phyloP scores from a whole-genome alignment of 2,113 vertebrate species.

The Corapipo altera region DNA sequence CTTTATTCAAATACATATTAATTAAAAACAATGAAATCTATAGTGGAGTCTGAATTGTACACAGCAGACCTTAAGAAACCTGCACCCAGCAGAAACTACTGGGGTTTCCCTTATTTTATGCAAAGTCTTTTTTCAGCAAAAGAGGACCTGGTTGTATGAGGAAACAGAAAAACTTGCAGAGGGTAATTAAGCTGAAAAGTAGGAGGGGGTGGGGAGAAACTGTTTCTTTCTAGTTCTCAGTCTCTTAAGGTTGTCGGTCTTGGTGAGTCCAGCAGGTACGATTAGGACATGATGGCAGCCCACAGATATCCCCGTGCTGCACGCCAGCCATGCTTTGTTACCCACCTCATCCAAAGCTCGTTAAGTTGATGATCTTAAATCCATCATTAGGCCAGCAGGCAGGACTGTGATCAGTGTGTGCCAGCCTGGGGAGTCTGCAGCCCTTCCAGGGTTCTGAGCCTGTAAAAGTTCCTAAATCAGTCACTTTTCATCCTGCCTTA shows the following conservation, averaged over 20 bases:
- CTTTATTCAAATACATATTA: neutral
- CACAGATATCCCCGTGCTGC: rapidly evolving
- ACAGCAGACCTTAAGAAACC: neutral
- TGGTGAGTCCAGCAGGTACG: neutral
- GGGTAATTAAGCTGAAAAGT: conserved; percentile 16
- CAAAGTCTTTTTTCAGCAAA: neutral
- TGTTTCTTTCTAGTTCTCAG: neutral
- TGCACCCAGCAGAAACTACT: neutral
- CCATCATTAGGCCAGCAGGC: rapidly evolving
- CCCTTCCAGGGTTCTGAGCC: too few relatives aligned
- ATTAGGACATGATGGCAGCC: neutral
- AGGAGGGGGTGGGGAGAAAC: conserved; percentile 2
- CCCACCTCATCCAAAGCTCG: neutral
- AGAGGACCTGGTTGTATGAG: neutral
- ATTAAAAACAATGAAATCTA: neutral
- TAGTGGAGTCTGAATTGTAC: neutral
- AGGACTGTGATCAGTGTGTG: neutral
- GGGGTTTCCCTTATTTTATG: neutral
- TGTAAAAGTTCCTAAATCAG: neutral
- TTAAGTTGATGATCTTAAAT: too few relatives aligned
- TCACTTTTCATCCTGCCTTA: neutral
- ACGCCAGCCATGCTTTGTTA: rapidly evolving
- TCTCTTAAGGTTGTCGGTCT: neutral
- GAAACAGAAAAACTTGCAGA: neutral
- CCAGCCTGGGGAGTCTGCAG: neutral